Evolutionary conservation across 2,888 invertebrate species (phyloP), one percentile per base, ranked within the genome.

Genomic region (Ectemnius cavifrons): DNA sequence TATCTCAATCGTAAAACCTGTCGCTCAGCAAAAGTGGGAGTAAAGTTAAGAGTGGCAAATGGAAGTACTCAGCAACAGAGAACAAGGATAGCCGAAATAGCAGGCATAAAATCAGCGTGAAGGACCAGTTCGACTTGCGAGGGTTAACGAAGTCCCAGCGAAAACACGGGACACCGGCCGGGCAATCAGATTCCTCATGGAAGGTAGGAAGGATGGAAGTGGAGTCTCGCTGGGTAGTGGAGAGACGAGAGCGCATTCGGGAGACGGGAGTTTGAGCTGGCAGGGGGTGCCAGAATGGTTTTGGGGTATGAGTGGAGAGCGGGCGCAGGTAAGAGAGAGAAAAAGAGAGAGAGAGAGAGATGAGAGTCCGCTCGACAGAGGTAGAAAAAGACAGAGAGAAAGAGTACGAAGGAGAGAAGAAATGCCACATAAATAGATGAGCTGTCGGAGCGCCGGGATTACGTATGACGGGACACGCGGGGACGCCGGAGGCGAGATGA

Each of bases 401-500:
- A 76, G 75, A 80, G 16, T 16, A 37, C 8, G 37, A 37, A 37
- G 37, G 37, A 37, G 37, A 37, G 37, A 79, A 81, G 77, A 85
- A 83, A 85, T 75, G 80, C 75, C 78, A 81, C 78, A 81, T 85
- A 83, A 87, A 86, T 87, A 86, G 87, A 86, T 85, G 84, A 85
- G 84, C 85, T 82, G 83, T 85, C 82, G 83, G 83, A 79, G 75
- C 78, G 81, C 76, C 75, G 75, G 79, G 80, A 86, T 86, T 86
- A 80, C 84, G 85, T 85, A 84, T 84, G 86, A 85, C 84, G 84
- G 80, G 80, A 83, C 81, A 84, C 77, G 82, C 67, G 79, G 83
- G 16, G n/a, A 77, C 78, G 72, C 81, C 28, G 77, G 78, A 78
- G 88, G 86, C 85, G 87, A 88, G 90, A 90, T 90, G 88, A 90